These are phyloP conservation scores for Pelvicachromis taeniatus DNA, from an alignment of 2,113 vertebrate genomes.

Conservation along the genomic window DNA sequence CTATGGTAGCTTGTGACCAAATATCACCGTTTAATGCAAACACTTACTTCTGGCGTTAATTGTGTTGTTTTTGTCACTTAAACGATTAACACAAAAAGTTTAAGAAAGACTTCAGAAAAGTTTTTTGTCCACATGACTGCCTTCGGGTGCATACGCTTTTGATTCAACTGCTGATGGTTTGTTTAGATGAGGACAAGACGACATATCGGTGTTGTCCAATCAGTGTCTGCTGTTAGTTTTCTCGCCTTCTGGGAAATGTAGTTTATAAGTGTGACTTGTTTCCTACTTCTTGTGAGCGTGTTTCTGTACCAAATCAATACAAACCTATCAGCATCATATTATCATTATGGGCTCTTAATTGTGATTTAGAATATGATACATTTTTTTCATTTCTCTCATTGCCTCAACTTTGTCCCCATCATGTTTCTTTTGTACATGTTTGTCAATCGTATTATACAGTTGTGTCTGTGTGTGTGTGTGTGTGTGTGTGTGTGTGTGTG, in stretches of 20 bases:
- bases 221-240: not conserved
- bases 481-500: too few relatives aligned
- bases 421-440: not conserved
- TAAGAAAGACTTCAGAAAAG: not conserved
- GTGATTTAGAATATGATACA: not conserved
- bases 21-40: not conserved
- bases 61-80: not conserved
- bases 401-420: not conserved
- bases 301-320: not conserved
- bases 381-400: not conserved
- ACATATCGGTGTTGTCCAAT: slow-evolving; percentile 44
- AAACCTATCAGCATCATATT: not conserved
- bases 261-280: not conserved
- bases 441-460: not conserved
- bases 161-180: slow-evolving; percentile 15
- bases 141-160: not conserved
- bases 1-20: not conserved
- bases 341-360: not conserved
- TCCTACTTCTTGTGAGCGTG: not conserved
- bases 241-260: slow-evolving; percentile 60
- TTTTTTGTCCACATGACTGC: not conserved
- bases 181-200: slow-evolving; percentile 17
- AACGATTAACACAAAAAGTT: not conserved
- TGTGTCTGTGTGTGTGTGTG: too few relatives aligned
- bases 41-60: not conserved